These are phyloP conservation scores for Graptemys geographica DNA, from an alignment of 2,797 vertebrate species.

Conservation along the genomic window DNA sequence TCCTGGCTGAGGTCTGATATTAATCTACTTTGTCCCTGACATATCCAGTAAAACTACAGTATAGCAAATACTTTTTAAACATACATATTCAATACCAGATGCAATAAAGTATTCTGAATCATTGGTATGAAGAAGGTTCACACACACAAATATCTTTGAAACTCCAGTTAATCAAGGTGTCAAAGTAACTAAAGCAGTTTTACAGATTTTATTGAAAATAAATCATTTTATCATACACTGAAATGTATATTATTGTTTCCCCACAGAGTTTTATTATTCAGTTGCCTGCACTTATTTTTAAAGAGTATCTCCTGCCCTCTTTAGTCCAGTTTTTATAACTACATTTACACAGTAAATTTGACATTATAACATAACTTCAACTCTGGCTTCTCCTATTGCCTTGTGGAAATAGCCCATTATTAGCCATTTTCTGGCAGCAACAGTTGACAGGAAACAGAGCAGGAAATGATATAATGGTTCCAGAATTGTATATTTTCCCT, in stretches of 20 bases:
- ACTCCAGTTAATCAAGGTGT: conserved; percentile 82
- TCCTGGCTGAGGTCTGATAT: conserved; percentile 68
- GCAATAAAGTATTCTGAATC: conserved; percentile 67
- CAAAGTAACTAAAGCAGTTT: conserved; percentile 82
- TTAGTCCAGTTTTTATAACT: conserved; percentile 86
- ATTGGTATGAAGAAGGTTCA: conserved; percentile 66
- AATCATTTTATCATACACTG: conserved; percentile 81
- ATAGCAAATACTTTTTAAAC: conserved; percentile 69
- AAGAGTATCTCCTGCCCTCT: conserved; percentile 88
- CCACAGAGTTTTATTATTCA: conserved; percentile 64
- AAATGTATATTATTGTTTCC: conserved; percentile 78
- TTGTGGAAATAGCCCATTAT: conserved; percentile 84
- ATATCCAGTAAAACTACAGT: conserved; percentile 71
- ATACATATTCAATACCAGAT: conserved; percentile 73
- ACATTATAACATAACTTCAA: conserved; percentile 53
- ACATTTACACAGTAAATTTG: conserved; percentile 78
- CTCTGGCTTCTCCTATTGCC: conserved; percentile 76
- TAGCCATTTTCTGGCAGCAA: conserved; percentile 83
- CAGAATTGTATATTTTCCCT: conserved; percentile 80
- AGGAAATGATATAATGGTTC: conserved; percentile 88
- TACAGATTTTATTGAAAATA: conserved; percentile 83
- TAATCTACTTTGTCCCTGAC: conserved; percentile 74
- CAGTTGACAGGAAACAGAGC: conserved; percentile 84
- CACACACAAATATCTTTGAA: conserved; percentile 75
- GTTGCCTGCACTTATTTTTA: conserved; percentile 65